phyloP scores from a whole-genome alignment of 2,888 invertebrate species.

The Thecocarcelia acutangulata region DNA sequence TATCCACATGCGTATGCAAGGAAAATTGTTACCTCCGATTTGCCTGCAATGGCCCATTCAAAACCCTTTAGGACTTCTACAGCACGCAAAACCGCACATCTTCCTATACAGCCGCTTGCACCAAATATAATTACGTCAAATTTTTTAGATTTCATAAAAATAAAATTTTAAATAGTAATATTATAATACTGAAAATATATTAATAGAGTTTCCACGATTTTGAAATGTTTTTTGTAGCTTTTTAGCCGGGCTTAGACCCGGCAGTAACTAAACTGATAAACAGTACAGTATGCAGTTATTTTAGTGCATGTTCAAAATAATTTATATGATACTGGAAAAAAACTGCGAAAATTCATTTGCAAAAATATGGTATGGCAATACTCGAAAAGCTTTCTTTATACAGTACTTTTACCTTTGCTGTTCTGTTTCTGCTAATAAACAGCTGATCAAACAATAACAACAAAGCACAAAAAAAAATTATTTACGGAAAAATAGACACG shows the following conservation, averaged over 20 bases:
- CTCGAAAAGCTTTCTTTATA: slow-evolving; percentile 3
- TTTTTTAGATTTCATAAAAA: slow-evolving; percentile 48
- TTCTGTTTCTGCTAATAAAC: background rate
- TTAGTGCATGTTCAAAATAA: too few species aligned
- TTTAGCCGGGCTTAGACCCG: too few species aligned
- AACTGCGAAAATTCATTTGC: too few species aligned
- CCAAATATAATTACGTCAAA: slow-evolving; percentile 93
- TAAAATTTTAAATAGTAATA: background rate
- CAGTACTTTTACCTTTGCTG: slow-evolving; percentile 35
- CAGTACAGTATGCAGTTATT: too few species aligned
- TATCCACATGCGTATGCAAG: background rate
- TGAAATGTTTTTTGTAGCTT: too few species aligned
- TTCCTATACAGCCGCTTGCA: slow-evolving; percentile 94
- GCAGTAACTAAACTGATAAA: too few species aligned
- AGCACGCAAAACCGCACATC: slow-evolving; percentile 87
- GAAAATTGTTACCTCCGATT: slow-evolving; percentile 80
- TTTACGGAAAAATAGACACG: slow-evolving; percentile 43
- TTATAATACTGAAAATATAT: too few species aligned
- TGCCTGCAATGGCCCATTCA: slow-evolving; percentile 93
- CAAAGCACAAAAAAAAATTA: slow-evolving; percentile 13
- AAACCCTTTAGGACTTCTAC: slow-evolving; percentile 82
- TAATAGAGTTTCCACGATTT: too few species aligned
- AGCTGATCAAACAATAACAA: slow-evolving; percentile 37
- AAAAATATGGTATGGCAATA: background rate
- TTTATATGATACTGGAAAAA: too few species aligned